Evolutionary conservation across 2,113 vertebrate genomes (phyloP), one percentile per base, ranked within the genome.

Genomic region (Gobiocypris rarus): DNA sequence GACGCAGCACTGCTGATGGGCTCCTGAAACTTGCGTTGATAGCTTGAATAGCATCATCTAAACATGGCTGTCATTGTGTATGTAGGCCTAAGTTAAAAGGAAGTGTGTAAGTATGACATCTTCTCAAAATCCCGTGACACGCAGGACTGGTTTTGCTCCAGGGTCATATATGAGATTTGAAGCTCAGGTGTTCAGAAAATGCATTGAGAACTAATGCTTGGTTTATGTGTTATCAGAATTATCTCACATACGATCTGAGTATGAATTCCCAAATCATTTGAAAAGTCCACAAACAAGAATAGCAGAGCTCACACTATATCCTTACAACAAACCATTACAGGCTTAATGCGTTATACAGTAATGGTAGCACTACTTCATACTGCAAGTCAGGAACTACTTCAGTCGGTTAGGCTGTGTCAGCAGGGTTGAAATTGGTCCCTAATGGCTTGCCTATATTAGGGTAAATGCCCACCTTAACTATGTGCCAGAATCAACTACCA

Each of bases 331-430:
- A 67, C 28, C 31, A 56, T 81, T 84, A 84, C 28, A 48, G 77
- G 71, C 77, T 71, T n/a, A 38, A 59, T 76, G 52, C 71, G 61
- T n/a, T 82, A 81, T 67, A 78, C 43, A 82, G 28, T 87, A 82
- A 82, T 71, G 34, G 45, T 79, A 58, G 31, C 67, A 87, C 82
- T 28, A 34, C 75, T 65, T 82, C 80, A 83, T 91, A 91, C 88
- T 90, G 89, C 88, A 91, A 92, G 91, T 90, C 90, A 89, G 83
- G 86, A 88, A 89, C 88, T 93, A 93, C 93, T 93, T 91, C 75
- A 82, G 89, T 83, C 9, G 24, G 84, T 79, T 83, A 85, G 79
- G 88, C 92, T 88, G 91, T 83, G 91, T 94, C 93, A 93, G 94
- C 93, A 90, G 84, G 88, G 81, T 84, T 86, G 81, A 86, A 89